Conservation (phyloP, 2,113 vertebrate species). For the Xenopus borealis region DNA sequence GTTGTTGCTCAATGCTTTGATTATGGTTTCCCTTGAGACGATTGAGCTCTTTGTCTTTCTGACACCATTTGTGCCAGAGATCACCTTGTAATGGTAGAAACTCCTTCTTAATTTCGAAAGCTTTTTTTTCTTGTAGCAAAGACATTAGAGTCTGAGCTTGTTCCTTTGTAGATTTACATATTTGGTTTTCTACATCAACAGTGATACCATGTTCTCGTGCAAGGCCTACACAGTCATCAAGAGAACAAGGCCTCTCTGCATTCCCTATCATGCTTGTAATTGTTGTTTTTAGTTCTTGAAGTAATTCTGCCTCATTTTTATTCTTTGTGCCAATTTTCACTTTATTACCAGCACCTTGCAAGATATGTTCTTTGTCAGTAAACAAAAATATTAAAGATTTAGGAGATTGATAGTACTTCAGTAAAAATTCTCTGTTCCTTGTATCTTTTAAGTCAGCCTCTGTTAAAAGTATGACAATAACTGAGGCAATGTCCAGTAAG, state of each 20-base stretch:
- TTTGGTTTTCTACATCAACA: conserved; percentile 53
- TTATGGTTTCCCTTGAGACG: conserved; percentile 32
- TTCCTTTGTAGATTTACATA: conserved; percentile 50
- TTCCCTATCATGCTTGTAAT: conserved; percentile 49
- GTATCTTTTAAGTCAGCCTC: conserved; percentile 20
- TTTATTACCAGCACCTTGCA: background rate
- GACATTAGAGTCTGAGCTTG: conserved; percentile 42
- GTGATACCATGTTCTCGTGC: conserved; percentile 45
- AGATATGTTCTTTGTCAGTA: conserved; percentile 44
- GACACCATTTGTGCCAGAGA: conserved; percentile 52
- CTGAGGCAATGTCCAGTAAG: conserved; percentile 59
- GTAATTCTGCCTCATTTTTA: conserved; percentile 58
- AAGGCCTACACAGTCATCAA: conserved; percentile 45
- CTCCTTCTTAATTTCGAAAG: conserved; percentile 57
- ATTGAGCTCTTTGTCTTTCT: conserved; percentile 60
- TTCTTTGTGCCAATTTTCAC: conserved; percentile 57
- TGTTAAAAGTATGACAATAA: conserved; percentile 58
- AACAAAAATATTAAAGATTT: conserved; percentile 62
- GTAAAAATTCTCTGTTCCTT: conserved; percentile 44
- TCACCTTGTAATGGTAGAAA: conserved; percentile 58
- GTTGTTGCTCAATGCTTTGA: conserved; percentile 54
- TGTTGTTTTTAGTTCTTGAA: conserved; percentile 45
- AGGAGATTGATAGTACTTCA: conserved; percentile 34
- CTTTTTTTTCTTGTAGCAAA: conserved; percentile 47
- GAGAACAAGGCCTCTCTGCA: conserved; percentile 23